phyloP scores from a whole-genome alignment of 2,888 invertebrate species.

The Noctua fimbriata region DNA sequence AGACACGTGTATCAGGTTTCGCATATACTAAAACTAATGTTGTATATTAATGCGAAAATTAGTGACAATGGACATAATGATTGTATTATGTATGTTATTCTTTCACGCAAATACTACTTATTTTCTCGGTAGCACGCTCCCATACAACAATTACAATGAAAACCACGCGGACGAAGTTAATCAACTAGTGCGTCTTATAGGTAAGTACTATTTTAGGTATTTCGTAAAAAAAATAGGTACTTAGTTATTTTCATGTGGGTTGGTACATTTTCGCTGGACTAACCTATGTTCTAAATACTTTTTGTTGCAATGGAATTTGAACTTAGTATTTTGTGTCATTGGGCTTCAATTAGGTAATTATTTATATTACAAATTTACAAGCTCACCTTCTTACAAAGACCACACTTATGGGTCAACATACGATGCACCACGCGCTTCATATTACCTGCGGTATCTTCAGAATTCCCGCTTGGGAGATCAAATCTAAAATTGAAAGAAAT shows the following conservation, averaged over 20 bases:
- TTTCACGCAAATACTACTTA: too few species aligned
- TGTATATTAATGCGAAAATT: too few species aligned
- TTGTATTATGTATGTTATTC: too few species aligned
- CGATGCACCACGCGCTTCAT: not conserved
- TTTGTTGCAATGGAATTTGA: not conserved
- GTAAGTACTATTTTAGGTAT: too few species aligned
- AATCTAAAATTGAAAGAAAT: constrained; percentile 3
- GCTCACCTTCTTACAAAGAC: constrained; percentile 9
- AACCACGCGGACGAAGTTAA: too few species aligned
- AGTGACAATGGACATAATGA: too few species aligned
- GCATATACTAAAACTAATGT: too few species aligned
- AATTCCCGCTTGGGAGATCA: not conserved
- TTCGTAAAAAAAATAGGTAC: too few species aligned
- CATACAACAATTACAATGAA: too few species aligned
- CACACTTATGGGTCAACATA: not conserved
- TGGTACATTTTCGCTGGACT: not conserved
- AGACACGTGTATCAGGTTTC: too few species aligned
- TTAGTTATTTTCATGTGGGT: not conserved
- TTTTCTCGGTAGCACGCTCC: too few species aligned
- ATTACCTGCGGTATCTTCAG: not conserved
- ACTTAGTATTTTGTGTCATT: not conserved
- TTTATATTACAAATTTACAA: not conserved
- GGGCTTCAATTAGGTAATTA: not conserved
- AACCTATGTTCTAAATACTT: not conserved
- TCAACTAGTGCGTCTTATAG: too few species aligned